Base-by-base conservation (phyloP, 2,888 invertebrate species). In the Spialia ferax region DNA sequence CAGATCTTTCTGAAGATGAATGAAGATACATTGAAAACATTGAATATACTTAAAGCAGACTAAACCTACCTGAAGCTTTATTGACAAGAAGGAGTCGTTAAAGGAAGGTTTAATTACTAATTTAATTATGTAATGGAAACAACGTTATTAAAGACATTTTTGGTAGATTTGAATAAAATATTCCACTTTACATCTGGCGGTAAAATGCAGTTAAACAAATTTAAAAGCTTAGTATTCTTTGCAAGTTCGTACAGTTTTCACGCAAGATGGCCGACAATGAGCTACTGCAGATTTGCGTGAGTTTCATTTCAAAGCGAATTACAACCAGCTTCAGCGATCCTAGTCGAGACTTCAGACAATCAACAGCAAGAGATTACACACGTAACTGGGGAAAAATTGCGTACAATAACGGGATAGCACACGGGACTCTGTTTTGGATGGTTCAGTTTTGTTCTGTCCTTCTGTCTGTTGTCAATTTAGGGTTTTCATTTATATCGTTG, bases 301-400 rank as follows among this genome's bases (percentile, higher is more conserved):
- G 66, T 60, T 66, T 42, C 59, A 66, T 66, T 65, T 15, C 57
- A 29, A 60, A 60, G 66, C 54, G 54, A 52, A 66, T 54, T 54
- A 66, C 60, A 20, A 59, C 59, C 13, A 35, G 32, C 50, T 64
- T 3, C 26, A 29, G 4, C 35, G 13, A 26, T 35, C 32, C 57
- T n/a, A 45, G 13, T 29, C 64, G 26, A 57, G 56, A 48, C 66
- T 66, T 60, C 20, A 65, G 50, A 60, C 66, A 66, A 66, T 66
- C 66, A 66, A 66, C 66, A 42, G 38, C 60, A 54, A 66, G 66
- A 80, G 80, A 84, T 85, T 83, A 84, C 83, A 81, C 83, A 82
- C 83, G 84, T 84, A 82, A 84, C 78, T 69, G 76, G 74, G 77
- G 77, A 82, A 81, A 79, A 83, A 66, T 66, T 82, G 83, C 77